Percentiles rank a stretch among this genome's conserved stretches.
phyloP scores from a whole-genome alignment of 2,888 invertebrate species.

The Scaptomyza caliginosa region DNA sequence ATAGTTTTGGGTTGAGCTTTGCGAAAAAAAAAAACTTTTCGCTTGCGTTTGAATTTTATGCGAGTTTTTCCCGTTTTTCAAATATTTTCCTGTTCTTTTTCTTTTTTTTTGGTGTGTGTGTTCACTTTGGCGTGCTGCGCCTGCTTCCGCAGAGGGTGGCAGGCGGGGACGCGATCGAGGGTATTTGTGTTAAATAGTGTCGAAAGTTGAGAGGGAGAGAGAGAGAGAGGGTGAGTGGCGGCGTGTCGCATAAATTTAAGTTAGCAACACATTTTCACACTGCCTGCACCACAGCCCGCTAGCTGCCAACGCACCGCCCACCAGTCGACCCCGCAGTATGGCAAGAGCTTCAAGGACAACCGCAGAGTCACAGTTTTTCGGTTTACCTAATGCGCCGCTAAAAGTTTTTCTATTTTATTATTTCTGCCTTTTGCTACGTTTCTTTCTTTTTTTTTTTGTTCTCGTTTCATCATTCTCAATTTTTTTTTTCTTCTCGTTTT shows the following conservation, averaged over 20 bases:
- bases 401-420: constrained; percentile 78
- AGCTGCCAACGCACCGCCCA: too few relatives aligned
- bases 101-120: neutral
- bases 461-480: neutral
- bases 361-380: constrained; percentile 78
- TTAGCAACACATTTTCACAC: constrained; percentile 79
- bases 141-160: neutral
- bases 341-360: constrained; percentile 71
- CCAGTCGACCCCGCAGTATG: neutral
- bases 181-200: neutral
- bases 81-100: constrained; percentile 2
- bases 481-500: neutral
- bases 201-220: neutral
- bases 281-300: constrained; percentile 11
- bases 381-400: constrained; percentile 80
- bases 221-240: constrained; percentile 22
- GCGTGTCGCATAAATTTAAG: constrained; percentile 77
- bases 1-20: constrained; percentile 53
- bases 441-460: constrained; percentile 12
- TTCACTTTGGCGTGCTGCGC: constrained; percentile 10
- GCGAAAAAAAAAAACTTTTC: constrained; percentile 70
- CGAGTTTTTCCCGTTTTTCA: constrained; percentile 58
- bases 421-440: constrained; percentile 64
- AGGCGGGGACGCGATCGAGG: neutral
- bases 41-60: constrained; percentile 78